Base-by-base conservation (phyloP, 1,140 invertebrate species). In the Papilio xuthus region DNA sequence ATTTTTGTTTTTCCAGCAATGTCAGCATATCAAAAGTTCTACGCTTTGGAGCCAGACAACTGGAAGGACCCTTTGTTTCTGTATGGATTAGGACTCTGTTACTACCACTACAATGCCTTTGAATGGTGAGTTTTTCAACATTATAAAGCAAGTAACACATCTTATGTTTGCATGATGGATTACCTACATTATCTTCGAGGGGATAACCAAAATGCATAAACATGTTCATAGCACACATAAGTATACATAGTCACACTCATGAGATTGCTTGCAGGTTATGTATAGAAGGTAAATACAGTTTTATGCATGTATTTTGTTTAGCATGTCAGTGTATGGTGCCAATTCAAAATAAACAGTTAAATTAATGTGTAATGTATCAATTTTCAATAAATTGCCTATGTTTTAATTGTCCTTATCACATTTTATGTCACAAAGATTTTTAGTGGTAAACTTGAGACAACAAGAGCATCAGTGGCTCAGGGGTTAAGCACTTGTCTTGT, bases 91-190 rank as follows among this genome's bases (percentile, higher is more conserved):
- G 98, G 98, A 10, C 95, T 99, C 6, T 98, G 98, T 69, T 99
- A 99, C 93, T 99, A 98, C 90, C 98, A 99, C 88, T 99, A 97
- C 93, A 98, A 98, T 93, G 97, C 97, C 75, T 99, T 97, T 94
- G 96, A 98, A 92, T 99, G 98, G 99, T 99, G 92, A 98, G 98
- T 97, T 10, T 28, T 76, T 42, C 23, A 67, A 69, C n/a, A 15
- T 3, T 28, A 69, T 69, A 26, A 32, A 28, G 60, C 20, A 7
- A 10, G 18, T 32, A 20, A 50, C 50, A 53, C n/a, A 20, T 6
- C 9, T 20, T 53, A 20, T 18, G n/a, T 53, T 53, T 53, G 4
- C 50, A 8, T 53, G 50, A 8, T 18, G 18, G 50, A 6, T 53
- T 53, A 53, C 9, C 18, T 53, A 53, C 8, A 6, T 7, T 18